These are phyloP conservation scores for Thrips palmi DNA, from an alignment of 1,140 invertebrate species.

Conservation along the genomic window DNA sequence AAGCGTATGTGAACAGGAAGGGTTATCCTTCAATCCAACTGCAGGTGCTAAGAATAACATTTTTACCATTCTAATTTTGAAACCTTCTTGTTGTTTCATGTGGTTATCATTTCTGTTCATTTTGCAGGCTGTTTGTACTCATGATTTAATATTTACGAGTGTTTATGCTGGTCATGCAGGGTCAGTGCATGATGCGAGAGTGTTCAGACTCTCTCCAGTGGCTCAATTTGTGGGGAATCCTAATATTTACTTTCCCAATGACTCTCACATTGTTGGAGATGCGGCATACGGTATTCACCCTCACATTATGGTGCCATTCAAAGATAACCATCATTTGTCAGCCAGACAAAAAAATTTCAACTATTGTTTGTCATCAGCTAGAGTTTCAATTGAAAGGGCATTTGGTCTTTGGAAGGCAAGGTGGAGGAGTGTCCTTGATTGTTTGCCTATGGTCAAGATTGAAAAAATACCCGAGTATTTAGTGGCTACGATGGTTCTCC, in stretches of 20 bases:
- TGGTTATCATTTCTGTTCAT: no score
- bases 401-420: not conserved
- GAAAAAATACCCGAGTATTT: constrained; percentile 1
- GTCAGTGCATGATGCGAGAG: constrained; percentile 12
- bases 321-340: not conserved
- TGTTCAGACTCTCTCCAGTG: no score
- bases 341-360: not conserved
- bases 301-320: constrained; percentile 1
- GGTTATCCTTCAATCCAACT: constrained; percentile 15
- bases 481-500: not conserved
- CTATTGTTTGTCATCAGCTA: not conserved
- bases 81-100: no score
- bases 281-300: not conserved
- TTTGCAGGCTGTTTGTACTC: constrained; percentile 12
- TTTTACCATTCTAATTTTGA: no score
- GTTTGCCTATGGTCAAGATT: not conserved
- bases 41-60: no score
- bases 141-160: constrained; percentile 12
- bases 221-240: no score
- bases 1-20: constrained; percentile 16
- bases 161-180: constrained; percentile 15
- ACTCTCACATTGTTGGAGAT: constrained; percentile 2
- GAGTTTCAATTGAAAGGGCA: not conserved
- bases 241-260: constrained; percentile 3
- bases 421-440: not conserved